Base-by-base conservation (phyloP, 2,113 vertebrate genomes). In the Monopterus albus region DNA sequence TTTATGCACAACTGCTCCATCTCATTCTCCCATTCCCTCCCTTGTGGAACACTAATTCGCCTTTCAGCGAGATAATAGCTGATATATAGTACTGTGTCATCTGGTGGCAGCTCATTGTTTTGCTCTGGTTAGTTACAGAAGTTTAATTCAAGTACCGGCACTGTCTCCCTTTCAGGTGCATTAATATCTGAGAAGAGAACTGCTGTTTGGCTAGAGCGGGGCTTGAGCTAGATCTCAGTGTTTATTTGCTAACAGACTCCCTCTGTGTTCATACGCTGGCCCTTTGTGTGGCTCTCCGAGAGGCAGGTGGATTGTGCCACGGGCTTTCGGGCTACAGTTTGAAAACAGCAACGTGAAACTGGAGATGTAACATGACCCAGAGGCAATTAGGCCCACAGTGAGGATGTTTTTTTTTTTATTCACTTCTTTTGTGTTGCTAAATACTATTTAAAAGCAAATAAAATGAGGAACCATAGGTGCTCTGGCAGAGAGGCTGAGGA, bases 351-450 rank as follows among this genome's bases (percentile, higher is more conserved):
- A 88, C 79, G 75, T 76, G 93, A 93, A 94, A 93, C 91, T 60
- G 45, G 92, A 94, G 87, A 84, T 65, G 92, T 89, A 93, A 94
- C 87, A 28, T 28, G 73, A 94, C 89, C 91, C 85, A 5, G 77
- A 83, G 92, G 91, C 92, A 94, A 93, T 94, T 94, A 93, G 91
- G 86, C 72, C 88, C 87, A 93, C 91, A 94, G 93, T 92, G 79
- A 83, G 61, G 77, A 79, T 25, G 74, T 87, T 91, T 87, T 90
- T 88, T 90, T 88, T 82, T 23, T 46, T 75, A 77, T 86, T 88
- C 74, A 43, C 72, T 68, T 78, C 89, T 86, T 92, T 93, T 93
- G 91, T 93, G 84, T 76, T 51, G 79, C 82, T 87, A 86, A 91
- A 90, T 82, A 87, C 88, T 82, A 77, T 91, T 91, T 85, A 88